Evolutionary conservation across 2,113 vertebrate species (phyloP), one percentile per base, ranked within the genome.

Genomic region (Numenius arquata): DNA sequence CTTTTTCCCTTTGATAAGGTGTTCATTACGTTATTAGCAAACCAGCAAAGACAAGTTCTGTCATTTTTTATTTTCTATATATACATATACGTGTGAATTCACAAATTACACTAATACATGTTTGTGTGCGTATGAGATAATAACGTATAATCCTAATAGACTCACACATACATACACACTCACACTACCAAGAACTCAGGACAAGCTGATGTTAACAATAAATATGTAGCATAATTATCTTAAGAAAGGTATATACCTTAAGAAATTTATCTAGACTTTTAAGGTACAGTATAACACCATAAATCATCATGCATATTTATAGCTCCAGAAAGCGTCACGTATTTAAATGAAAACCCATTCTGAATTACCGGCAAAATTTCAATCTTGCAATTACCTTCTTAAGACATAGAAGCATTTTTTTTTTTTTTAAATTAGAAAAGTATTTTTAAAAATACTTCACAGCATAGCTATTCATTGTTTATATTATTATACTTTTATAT

Each of bases 131-230:
- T 1, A 36, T 38, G 34, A 85, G 12, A 8, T 23, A 81, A 61
- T 6, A 89, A n/a, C 0, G 4, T 3, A 45, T 11, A 47, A 56
- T 21, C 34, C 27, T 48, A 34, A 86, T 0, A 63, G 30, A 82
- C 8, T 82, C 38, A 36, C 4, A 55, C 8, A n/a, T 22, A 50
- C 15, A n/a, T 30, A 52, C 1, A n/a, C 6, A 45, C 5, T 5
- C 16, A 66, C 22, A 27, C 36, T 5, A 67, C n/a, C 22, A 79
- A 82, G 36, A 27, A 41, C n/a, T 40, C 13, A n/a, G 66, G 19
- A 48, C 12, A 81, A 82, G 26, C 4, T 34, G 32, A 40, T 55
- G 8, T 34, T 53, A 78, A 63, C 12, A 76, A 58, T 7, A 66
- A 53, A 74, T 66, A 52, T 1, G 8, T 13, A 50, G 7, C 20